Evolutionary conservation across 2,888 invertebrate species (phyloP), one percentile per base, ranked within the genome.

Genomic region (Netelia inedita): DNA sequence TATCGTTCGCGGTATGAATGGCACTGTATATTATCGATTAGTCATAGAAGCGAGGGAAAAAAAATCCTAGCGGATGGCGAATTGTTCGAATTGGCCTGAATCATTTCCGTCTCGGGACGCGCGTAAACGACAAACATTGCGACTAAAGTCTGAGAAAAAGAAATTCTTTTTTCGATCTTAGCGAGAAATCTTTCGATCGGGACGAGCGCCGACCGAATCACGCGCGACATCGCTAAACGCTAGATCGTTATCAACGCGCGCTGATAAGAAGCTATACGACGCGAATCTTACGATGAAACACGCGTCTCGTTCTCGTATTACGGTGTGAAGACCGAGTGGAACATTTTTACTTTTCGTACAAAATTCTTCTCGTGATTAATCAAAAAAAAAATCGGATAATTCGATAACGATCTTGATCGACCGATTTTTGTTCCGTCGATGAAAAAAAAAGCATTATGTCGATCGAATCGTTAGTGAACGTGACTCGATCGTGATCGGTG

Each of bases 161-260:
- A 68, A 6, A 55, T 76, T 55, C n/a, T 21, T 14, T 41, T 66
- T 55, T 19, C 41, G 55, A n/a, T n/a, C 66, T 19, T 23, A 63
- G 41, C 66, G 55, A 68, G 28, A 28, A 28, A 28, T 28, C 28
- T 28, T 28, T 3, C 28, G 28, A 57, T 65, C 28, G 23, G 5
- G 28, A 78, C 35, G 61, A 35, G 57, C 69, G 43, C 63, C 74
- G 46, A 21, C 55, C 57, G 19, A 57, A 74, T 79, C 11, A 55
- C 19, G 63, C 55, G 55, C 19, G 61, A 21, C 61, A 57, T 46
- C 79, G 79, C 63, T 63, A 1, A 21, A 50, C 10, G 5, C 35
- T 3, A 79, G 59, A 69, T 79, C 79, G 53, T 83, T 83, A 83
- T 83, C 83, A 73, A 71, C 10, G 8, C 23, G 8, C 74, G n/a